These are phyloP conservation scores for Lethrus apterus DNA, from an alignment of 1,140 invertebrate genomes.

Conservation along the genomic window DNA sequence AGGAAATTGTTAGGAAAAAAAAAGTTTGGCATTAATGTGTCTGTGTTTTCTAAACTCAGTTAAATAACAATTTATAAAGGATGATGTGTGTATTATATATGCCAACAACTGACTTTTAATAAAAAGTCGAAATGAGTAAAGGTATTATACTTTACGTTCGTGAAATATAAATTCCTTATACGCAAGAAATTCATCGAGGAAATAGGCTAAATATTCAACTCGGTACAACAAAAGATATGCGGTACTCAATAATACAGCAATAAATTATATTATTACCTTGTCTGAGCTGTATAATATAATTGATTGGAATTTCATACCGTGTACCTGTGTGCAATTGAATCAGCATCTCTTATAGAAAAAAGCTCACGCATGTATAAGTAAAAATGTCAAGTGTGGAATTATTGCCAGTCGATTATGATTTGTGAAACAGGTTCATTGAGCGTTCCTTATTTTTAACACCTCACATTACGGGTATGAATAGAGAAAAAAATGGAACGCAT, in stretches of 20 bases:
- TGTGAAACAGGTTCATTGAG: slow-evolving; percentile 26
- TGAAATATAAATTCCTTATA: no score
- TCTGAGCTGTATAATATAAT: slow-evolving; percentile 41
- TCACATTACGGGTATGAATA: no score
- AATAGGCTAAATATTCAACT: no score
- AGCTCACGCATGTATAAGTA: slow-evolving; percentile 32
- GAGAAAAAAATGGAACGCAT: slow-evolving; percentile 9
- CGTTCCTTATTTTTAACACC: slow-evolving; percentile 1
- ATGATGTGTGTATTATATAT: not conserved
- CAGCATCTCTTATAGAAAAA: slow-evolving; percentile 33
- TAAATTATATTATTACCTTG: slow-evolving; percentile 44
- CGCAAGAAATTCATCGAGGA: no score
- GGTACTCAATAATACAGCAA: slow-evolving; percentile 37
- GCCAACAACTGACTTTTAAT: no score
- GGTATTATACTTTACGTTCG: no score
- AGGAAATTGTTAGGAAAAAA: no score
- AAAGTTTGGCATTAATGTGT: no score
- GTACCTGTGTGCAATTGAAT: slow-evolving; percentile 35
- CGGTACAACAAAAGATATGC: slow-evolving; percentile 34
- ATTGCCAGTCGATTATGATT: slow-evolving; percentile 35
- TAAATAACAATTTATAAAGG: slow-evolving; percentile 1
- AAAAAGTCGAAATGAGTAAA: no score
- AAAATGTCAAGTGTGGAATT: slow-evolving; percentile 30
- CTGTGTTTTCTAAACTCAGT: no score
- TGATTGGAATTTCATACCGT: slow-evolving; percentile 42